Conservation (phyloP, 1,140 invertebrate genomes). For the Plodia interpunctella region DNA sequence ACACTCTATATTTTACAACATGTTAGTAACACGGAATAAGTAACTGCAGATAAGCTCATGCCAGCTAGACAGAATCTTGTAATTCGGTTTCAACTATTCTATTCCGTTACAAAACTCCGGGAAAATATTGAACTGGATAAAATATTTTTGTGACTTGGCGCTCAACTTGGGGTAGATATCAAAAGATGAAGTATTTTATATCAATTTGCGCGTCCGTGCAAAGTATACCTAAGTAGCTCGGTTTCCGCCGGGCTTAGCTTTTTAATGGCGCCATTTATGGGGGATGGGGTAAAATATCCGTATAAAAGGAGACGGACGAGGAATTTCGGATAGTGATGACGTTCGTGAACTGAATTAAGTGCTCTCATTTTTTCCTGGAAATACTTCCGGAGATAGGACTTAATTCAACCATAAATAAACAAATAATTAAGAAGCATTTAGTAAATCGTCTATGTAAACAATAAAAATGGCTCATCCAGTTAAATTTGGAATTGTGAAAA, state of each 20-base stretch:
- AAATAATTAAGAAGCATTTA: too few species aligned
- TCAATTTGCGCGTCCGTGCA: conserved; percentile 69
- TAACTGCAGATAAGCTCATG: neutral
- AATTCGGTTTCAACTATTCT: neutral
- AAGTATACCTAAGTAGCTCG: conserved; percentile 66
- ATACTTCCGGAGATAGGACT: neutral
- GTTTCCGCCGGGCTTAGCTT: conserved; percentile 53
- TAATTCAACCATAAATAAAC: neutral
- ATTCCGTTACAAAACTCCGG: conserved; percentile 1
- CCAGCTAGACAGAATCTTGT: neutral
- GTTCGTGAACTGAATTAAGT: conserved; percentile 44
- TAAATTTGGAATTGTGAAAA: conserved; percentile 13
- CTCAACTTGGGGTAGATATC: conserved; percentile 29
- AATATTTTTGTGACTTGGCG: conserved; percentile 7
- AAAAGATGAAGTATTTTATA: conserved; percentile 67
- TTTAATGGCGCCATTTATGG: conserved; percentile 66
- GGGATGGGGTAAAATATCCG: conserved; percentile 44
- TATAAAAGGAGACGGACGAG: conserved; percentile 47
- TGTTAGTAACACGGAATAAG: neutral
- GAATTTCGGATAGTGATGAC: conserved; percentile 41
- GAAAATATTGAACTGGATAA: conserved; percentile 8
- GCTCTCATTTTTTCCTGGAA: neutral
- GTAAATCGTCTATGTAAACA: neutral
- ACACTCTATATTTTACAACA: too few species aligned
- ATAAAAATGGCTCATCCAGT: neutral